Percentiles rank a stretch among this genome's conserved stretches.
Conservation (phyloP, 2,797 vertebrate species). For the Dipus sagitta region DNA sequence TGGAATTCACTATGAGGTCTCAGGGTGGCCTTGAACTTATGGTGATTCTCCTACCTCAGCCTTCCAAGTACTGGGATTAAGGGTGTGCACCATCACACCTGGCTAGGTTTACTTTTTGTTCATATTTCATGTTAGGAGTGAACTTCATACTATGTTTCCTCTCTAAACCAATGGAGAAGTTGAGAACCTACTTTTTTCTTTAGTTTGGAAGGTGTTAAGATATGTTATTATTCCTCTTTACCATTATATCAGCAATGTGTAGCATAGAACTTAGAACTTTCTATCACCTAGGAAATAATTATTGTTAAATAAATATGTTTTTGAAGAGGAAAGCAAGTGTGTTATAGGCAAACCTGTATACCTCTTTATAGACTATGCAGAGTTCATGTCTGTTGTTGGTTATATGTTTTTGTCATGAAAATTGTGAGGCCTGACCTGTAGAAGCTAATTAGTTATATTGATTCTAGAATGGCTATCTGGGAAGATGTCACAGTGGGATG, state of each 20-base stretch:
- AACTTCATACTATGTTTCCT: not conserved
- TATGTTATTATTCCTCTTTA: not conserved
- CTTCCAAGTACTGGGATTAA: no score
- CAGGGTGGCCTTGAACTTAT: no score
- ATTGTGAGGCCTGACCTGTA: slow-evolving; percentile 43
- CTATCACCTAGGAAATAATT: slow-evolving; percentile 41
- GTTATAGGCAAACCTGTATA: not conserved
- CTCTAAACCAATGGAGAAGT: not conserved
- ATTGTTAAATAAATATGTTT: slow-evolving; percentile 42
- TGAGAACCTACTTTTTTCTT: slow-evolving; percentile 30
- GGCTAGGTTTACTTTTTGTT: not conserved
- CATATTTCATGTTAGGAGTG: not conserved
- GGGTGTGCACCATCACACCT: no score
- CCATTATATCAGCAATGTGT: not conserved
- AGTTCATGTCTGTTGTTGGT: slow-evolving; percentile 4
- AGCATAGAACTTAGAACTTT: not conserved
- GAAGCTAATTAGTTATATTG: slow-evolving; percentile 40
- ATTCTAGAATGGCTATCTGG: not conserved
- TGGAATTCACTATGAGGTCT: no score
- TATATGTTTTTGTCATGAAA: slow-evolving; percentile 45
- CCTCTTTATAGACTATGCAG: slow-evolving; percentile 12
- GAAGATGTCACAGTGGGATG: not conserved
- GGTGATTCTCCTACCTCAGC: no score
- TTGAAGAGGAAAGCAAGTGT: slow-evolving; percentile 3
- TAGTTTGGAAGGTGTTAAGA: not conserved